Conservation (phyloP, 2,113 vertebrate genomes). For the Benitochromis conjunctus region DNA sequence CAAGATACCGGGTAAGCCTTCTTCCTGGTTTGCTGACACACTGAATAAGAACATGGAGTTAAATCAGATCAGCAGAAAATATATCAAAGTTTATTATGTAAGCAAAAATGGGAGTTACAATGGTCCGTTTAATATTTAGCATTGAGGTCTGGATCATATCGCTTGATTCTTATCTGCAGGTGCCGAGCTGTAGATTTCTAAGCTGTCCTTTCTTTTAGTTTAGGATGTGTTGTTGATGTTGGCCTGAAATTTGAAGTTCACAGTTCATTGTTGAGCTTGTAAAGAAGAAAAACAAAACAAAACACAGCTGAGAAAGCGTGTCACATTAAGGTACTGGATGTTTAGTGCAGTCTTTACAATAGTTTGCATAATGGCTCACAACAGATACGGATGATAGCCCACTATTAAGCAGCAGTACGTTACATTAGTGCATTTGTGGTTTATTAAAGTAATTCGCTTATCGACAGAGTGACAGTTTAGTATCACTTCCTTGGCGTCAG, state of each 20-base stretch:
- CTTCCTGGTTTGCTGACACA: not conserved
- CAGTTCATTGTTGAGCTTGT: not conserved
- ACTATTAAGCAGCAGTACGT: not conserved
- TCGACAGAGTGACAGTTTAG: not conserved
- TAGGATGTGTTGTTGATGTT: not conserved
- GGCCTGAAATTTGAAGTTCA: not conserved
- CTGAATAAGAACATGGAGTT: not conserved
- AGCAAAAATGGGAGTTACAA: not conserved
- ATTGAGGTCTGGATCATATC: not conserved
- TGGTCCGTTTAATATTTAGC: not conserved
- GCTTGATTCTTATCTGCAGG: not conserved
- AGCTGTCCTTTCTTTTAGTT: not conserved
- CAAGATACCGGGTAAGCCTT: not conserved
- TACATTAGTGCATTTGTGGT: not conserved
- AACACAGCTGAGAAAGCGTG: not conserved
- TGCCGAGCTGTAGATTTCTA: not conserved
- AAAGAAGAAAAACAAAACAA: not conserved
- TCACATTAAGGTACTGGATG: not conserved
- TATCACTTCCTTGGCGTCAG: not conserved
- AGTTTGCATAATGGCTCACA: not conserved
- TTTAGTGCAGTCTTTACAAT: not conserved
- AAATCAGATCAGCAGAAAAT: no score
- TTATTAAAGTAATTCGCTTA: not conserved
- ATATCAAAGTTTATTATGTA: not conserved
- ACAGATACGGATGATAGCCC: not conserved